These are phyloP conservation scores for Danio albolineatus DNA, from an alignment of 2,797 vertebrate genomes.

Conservation along the genomic window DNA sequence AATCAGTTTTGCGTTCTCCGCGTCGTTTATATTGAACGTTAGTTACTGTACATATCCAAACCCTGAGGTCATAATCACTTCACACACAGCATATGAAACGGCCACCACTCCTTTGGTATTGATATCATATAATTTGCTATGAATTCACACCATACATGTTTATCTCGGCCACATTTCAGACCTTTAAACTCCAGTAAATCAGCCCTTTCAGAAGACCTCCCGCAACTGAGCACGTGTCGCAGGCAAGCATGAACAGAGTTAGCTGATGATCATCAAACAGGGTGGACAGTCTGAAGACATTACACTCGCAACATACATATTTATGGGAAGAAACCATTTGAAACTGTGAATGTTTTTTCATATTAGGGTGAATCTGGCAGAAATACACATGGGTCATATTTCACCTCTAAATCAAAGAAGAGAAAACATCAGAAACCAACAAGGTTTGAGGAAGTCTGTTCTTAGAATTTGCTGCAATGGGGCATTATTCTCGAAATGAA, in stretches of 20 bases:
- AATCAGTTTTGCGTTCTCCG: constrained; percentile 30
- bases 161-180: constrained; percentile 23
- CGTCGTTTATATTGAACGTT: constrained; percentile 49
- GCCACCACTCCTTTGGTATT: constrained; percentile 56
- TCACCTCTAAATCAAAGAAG: constrained; percentile 1
- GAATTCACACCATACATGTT: constrained; percentile 9
- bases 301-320: constrained; percentile 35
- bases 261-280: constrained; percentile 28
- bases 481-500: neutral
- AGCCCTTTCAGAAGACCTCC: constrained; percentile 56
- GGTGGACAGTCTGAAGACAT: constrained; percentile 14
- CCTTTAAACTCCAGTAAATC: constrained; percentile 33
- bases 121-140: constrained; percentile 32
- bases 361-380: constrained; percentile 25
- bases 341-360: constrained; percentile 14
- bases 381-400: constrained; percentile 2
- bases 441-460: constrained; percentile 11
- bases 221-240: constrained; percentile 17
- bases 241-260: constrained; percentile 15
- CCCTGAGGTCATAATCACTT: constrained; percentile 51
- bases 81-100: constrained; percentile 28
- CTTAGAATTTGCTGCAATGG: neutral
- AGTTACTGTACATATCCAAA: constrained; percentile 40
- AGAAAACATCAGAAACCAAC: neutral
- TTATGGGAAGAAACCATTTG: neutral